Evolutionary conservation across 2,797 vertebrate genomes (phyloP).

Genomic region (Streptopelia turtur): DNA sequence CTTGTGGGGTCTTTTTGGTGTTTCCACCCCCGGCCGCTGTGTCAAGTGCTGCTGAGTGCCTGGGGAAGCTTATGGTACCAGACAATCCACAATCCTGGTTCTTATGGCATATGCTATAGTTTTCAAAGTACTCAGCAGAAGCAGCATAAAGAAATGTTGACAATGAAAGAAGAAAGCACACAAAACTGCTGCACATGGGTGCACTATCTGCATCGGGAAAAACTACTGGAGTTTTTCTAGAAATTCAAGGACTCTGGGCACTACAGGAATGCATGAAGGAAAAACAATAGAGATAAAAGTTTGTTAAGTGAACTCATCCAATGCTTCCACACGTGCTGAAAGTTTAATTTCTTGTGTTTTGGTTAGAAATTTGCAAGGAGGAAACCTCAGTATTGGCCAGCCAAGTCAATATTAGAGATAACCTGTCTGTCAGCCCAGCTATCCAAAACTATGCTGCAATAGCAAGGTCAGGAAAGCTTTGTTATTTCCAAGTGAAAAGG

Average conservation of each 20-base stretch:
- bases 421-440: conserved; percentile 58
- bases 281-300: conserved; percentile 5
- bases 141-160: not conserved
- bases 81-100: not conserved
- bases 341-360: conserved; percentile 74
- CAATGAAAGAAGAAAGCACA: not conserved
- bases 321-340: not conserved
- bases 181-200: no score
- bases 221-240: not conserved
- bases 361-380: conserved; percentile 64
- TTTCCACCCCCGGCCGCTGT: not conserved
- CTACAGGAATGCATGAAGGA: not conserved
- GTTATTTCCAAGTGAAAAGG: conserved; percentile 53
- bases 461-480: conserved; percentile 74
- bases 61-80: not conserved
- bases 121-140: not conserved
- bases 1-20: no score
- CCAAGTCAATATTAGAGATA: conserved; percentile 71
- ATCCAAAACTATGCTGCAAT: conserved; percentile 61
- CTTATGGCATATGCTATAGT: not conserved
- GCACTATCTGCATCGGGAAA: not conserved
- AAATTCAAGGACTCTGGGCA: not conserved
- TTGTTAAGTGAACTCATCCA: not conserved
- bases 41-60: not conserved
- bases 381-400: conserved; percentile 45